Conservation (phyloP, 1,140 invertebrate species). For the Megalopta genalis region DNA sequence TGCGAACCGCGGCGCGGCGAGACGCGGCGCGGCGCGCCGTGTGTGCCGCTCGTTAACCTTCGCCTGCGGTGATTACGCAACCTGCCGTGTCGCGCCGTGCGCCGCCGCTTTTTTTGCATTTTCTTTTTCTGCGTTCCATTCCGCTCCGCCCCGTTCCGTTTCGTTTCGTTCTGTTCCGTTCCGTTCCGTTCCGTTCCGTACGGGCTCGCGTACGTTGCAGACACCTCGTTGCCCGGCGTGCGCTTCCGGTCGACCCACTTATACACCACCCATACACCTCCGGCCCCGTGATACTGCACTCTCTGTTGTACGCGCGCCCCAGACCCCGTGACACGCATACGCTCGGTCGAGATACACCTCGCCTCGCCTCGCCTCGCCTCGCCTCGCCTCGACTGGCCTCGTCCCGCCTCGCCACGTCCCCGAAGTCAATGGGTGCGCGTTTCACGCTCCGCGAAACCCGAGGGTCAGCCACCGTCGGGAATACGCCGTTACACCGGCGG, state of each 20-base stretch:
- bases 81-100: not conserved
- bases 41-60: slow-evolving; percentile 43
- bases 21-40: slow-evolving; percentile 30
- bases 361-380: slow-evolving; percentile 3
- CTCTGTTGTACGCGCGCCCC: slow-evolving; percentile 1
- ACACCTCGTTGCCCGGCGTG: slow-evolving; percentile 49
- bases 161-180: too few species aligned
- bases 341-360: slow-evolving; percentile 20
- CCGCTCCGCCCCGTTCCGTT: slow-evolving; percentile 20
- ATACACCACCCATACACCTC: not conserved
- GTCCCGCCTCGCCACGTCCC: slow-evolving; percentile 5
- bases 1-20: not conserved
- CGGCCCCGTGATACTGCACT: too few species aligned
- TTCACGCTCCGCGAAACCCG: slow-evolving; percentile 28
- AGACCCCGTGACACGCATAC: slow-evolving; percentile 47
- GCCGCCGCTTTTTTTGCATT: slow-evolving; percentile 13
- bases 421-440: slow-evolving; percentile 37
- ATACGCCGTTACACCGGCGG: slow-evolving; percentile 29
- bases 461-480: slow-evolving; percentile 36
- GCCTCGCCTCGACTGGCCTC: not conserved
- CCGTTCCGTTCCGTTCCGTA: too few species aligned
- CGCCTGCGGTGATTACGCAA: slow-evolving; percentile 35
- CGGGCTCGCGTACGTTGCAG: not conserved
- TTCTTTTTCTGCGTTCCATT: slow-evolving; percentile 35
- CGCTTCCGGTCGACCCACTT: slow-evolving; percentile 51